Percentiles rank a stretch among this genome's conserved stretches.
Conservation (phyloP, 2,113 vertebrate genomes). For the Rhipidura dahli region DNA sequence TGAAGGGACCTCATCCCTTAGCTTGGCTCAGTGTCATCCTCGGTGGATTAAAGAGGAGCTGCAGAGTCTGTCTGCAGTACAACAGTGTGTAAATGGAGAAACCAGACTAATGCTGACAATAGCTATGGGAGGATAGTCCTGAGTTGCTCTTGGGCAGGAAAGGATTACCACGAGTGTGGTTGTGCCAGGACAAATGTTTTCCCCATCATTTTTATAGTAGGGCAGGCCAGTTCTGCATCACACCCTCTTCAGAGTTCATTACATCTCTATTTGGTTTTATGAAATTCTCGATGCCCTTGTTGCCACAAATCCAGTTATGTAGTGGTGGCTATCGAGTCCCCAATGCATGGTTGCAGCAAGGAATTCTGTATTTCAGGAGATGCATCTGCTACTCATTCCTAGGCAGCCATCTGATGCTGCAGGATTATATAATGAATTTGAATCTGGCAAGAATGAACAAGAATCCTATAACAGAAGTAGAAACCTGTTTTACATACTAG, state of each 20-base stretch:
- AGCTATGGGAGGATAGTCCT: neutral
- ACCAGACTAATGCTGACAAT: neutral
- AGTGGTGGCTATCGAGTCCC: neutral
- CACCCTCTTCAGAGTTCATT: neutral
- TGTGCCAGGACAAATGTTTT: constrained; percentile 11
- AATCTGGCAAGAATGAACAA: constrained; percentile 13
- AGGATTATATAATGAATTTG: neutral
- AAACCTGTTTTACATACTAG: constrained; percentile 49
- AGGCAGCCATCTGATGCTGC: neutral
- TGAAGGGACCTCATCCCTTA: neutral
- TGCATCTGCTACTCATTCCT: constrained; percentile 20
- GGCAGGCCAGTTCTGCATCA: neutral
- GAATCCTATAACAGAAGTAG: constrained; percentile 17
- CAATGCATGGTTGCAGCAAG: neutral
- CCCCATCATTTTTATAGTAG: neutral
- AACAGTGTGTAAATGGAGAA: neutral
- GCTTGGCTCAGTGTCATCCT: neutral
- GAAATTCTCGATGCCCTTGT: neutral
- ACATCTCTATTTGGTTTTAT: neutral
- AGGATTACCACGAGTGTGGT: neutral
- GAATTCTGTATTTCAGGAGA: neutral
- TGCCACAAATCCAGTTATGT: neutral
- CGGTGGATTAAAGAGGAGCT: neutral
- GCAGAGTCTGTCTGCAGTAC: neutral
- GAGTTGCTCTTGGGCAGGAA: neutral